Percentiles rank a stretch among this genome's conserved stretches.
Conservation (phyloP, 2,113 vertebrate species). For the Hyla sarda region DNA sequence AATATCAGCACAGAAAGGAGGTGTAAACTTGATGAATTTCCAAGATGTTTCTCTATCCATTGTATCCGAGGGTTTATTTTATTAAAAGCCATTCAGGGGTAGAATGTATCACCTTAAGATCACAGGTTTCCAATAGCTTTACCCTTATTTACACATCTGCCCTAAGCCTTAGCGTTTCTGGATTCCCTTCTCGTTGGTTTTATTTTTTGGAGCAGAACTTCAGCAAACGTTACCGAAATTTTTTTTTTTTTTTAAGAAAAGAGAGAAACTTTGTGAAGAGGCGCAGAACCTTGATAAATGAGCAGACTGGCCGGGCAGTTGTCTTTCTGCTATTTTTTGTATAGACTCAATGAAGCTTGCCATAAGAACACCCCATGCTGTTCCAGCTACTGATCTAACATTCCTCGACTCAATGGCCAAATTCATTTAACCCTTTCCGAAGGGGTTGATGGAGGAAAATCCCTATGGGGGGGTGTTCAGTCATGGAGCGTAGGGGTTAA, state of each 20-base stretch:
- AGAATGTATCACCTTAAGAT: conserved; percentile 54
- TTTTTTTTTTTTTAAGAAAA: too few relatives aligned
- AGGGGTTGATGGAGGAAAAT: background rate
- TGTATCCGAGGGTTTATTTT: conserved; percentile 15
- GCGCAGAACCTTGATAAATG: conserved; percentile 99
- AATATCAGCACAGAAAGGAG: conserved; percentile 21
- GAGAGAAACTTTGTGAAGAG: conserved; percentile 84
- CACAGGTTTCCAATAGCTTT: conserved; percentile 32
- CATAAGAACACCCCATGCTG: conserved; percentile 99
- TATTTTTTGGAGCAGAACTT: conserved; percentile 92
- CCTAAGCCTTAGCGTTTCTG: conserved; percentile 28
- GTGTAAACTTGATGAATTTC: conserved; percentile 32
- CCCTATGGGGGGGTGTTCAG: background rate
- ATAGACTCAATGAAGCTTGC: conserved; percentile 99
- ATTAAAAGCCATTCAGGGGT: conserved; percentile 16
- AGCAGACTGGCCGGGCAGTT: conserved; percentile 97
- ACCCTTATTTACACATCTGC: conserved; percentile 62
- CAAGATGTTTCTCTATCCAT: conserved; percentile 28
- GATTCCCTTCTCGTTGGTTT: conserved; percentile 71
- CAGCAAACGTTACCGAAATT: conserved; percentile 93
- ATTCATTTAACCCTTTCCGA: conserved; percentile 95
- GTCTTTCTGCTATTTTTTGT: conserved; percentile 93
- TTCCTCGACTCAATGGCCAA: conserved; percentile 99
- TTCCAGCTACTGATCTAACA: conserved; percentile 99
- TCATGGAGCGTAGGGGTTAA: conserved; percentile 91